Evolutionary conservation across 2,888 invertebrate genomes (phyloP), one percentile per base, ranked within the genome.

Genomic region (Protodeltote pygarga): DNA sequence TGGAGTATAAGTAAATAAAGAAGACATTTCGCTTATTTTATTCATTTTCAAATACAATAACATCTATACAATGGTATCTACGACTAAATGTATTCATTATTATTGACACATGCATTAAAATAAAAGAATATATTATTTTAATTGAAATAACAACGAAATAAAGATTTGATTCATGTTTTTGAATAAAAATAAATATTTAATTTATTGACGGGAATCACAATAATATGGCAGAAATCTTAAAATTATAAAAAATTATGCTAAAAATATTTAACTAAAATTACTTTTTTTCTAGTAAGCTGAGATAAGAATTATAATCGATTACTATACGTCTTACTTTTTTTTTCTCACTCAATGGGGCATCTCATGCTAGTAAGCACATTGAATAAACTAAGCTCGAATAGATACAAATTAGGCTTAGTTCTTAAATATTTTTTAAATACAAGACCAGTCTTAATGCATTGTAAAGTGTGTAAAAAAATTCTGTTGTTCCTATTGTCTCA

Each of bases 41-140:
- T 91, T 91, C 78, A 82, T 87, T 89, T 89, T 80, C 87, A 91
- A 90, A 83, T 92, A 92, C 91, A 91, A 89, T 92, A 92, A 92
- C 92, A 92, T 92, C 91, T 92, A 92, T 92, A 89, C 92, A 92
- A 87, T 89, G 82, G 83, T 87, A 83, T 68, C 91, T 90, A 90
- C 90, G 77, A 75, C 89, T 92, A 89, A 85, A 86, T 83, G 81
- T 81, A 82, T 82, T 63, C 64, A 79, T 79, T 83, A 85, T 84
- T 51, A 85, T 85, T 85, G 87, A 89, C 86, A 86, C 87, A 89
- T 89, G 86, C 86, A 86, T 78, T 81, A 73, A 80, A 83, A 77
- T 67, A 65, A 73, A 76, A 70, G n/a, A 70, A 70, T 60, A 70
- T 65, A 53, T 64, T 61, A 44, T 14, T 55, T 61, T 58, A 34